Evolutionary conservation across 2,888 invertebrate species (phyloP), one percentile per base, ranked within the genome.

Genomic region (Dorcus parallelipipedus): DNA sequence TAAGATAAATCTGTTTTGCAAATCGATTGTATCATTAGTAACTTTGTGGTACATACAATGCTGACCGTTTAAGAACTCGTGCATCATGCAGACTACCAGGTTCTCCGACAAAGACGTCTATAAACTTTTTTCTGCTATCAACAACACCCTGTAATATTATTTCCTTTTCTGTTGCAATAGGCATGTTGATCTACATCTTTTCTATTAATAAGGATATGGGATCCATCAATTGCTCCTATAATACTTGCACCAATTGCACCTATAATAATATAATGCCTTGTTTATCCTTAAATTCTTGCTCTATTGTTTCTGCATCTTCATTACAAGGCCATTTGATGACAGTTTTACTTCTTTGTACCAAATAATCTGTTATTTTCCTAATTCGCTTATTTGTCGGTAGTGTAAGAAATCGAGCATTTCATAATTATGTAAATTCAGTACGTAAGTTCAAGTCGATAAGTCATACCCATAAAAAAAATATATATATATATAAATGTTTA

Each of bases 81-180:
- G 61, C 63, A 49, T 71, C 68, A 47, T 71, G 64, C 8, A 69
- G 60, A 1, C 67, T 61, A 8, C 64, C 69, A 9, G 71, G 65
- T 42, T 69, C 67, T 14, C 70, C 70, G 41, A 67, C 67, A 50
- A 58, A 66, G 4, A 71, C 56, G 52, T 68, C 66, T 7, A 65
- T 63, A 51, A 69, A 69, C 9, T 54, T 64, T 55, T 68, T 71
- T 9, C 67, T 58, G 0, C 60, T 60, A 61, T 67, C 66, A 8
- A 68, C 67, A 10, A 71, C 67, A 38, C 60, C 70, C 58, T 70
- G 69, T 9, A 72, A 40, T n/a, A 64, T 45, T 6, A 71, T 53
- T 50, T 7, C 62, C 47, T 40, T 68, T 63, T 39, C 63, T 38
- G 50, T 67, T 67, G 9, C 56, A 62, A 43, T 66, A 68, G 4